These are phyloP conservation scores for Dasypogon diadema DNA, from an alignment of 2,888 invertebrate species.

Conservation along the genomic window DNA sequence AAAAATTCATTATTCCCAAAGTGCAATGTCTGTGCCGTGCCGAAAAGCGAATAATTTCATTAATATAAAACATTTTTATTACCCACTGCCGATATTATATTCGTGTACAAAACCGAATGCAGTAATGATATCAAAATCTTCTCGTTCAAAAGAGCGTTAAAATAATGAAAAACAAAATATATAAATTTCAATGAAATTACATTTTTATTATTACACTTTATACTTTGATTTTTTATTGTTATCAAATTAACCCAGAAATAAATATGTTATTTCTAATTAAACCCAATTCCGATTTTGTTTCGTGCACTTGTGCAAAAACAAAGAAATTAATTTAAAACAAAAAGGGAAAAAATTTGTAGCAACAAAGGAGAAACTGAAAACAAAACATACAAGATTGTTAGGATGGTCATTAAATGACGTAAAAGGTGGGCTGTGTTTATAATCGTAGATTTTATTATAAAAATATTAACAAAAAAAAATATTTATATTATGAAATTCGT, in stretches of 20 bases:
- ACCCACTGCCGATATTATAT: conserved; percentile 36
- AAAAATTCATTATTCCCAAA: no score
- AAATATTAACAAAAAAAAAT: conserved; percentile 30
- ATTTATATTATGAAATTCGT: conserved; percentile 42
- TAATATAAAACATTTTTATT: conserved; percentile 14
- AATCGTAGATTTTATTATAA: conserved; percentile 39
- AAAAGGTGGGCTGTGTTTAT: conserved; percentile 47
- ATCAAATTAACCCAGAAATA: no score
- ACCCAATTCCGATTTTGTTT: no score
- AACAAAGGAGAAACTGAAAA: conserved; percentile 22
- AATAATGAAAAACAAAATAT: no score
- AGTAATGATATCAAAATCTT: not conserved
- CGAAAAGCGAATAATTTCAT: conserved; percentile 20
- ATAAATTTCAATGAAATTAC: no score
- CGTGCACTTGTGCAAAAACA: no score
- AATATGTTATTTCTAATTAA: no score
- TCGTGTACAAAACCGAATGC: conserved; percentile 14
- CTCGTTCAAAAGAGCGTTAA: not conserved
- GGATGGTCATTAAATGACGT: conserved; percentile 42
- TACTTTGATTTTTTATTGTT: no score
- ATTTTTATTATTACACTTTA: no score
- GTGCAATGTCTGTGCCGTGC: no score
- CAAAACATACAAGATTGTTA: conserved; percentile 29
- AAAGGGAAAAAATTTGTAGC: not conserved
- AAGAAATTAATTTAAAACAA: no score